Base-by-base conservation (phyloP, 2,888 invertebrate genomes). In the Gerris lacustris region DNA sequence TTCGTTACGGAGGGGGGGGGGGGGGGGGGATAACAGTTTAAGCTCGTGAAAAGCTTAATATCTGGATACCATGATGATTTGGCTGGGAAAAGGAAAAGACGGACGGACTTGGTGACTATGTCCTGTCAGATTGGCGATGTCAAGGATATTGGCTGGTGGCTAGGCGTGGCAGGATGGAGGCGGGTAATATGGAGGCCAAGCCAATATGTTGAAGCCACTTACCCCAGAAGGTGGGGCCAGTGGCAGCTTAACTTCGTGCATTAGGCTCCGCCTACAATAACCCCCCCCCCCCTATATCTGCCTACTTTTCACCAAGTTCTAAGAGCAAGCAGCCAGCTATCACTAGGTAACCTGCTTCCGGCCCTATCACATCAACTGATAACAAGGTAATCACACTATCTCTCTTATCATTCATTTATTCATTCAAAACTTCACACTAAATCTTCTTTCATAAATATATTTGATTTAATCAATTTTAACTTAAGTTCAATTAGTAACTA, bases 151-250 rank as follows among this genome's bases (percentile, higher is more conserved):
- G 55, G 4, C 15, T 9, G 18, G 7, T 64, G 18, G 64, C 18
- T 9, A 64, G 64, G 64, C 64, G 64, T 9, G 64, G 64, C 64
- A 7, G 64, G 17, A 18, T 2, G 62, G 17, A 18, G 64, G 62
- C 62, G 11, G 11, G 62, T 62, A 62, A 62, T 62, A 62, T 62
- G 62, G 62, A 2, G 62, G n/a, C 62, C 18, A 64, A 64, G 64
- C 64, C 64, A 64, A 64, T 64, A 64, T 64, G 64, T 64, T 64
- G 31, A 31, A 31, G 31, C 31, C 31, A 31, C 2, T 2, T 31
- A 31, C 31, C 31, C 4, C 15, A n/a, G 62, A 31, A 17, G 64
- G 64, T 9, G 31, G 4, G 5, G 64, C 17, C 6, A 31, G 64
- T 17, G 17, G 64, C 64, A 18, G 64, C 7, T 64, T 64, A 18